These are phyloP conservation scores for Clivina fossor DNA, from an alignment of 2,888 invertebrate genomes.

Conservation along the genomic window DNA sequence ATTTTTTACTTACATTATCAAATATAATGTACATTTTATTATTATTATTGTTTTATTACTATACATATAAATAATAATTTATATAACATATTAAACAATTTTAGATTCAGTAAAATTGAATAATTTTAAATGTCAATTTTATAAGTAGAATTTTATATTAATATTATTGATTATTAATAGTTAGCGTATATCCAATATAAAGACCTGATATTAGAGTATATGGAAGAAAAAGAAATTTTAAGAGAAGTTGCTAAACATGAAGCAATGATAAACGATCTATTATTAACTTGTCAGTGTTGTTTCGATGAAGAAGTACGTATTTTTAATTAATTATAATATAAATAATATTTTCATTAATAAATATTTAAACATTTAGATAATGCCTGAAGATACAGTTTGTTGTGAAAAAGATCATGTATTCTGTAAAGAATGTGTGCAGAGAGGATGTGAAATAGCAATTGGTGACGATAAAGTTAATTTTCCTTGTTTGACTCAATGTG, in stretches of 20 bases:
- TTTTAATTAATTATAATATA: background rate
- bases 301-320: conserved; percentile 55
- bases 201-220: conserved; percentile 43
- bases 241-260: conserved; percentile 38
- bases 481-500: conserved; percentile 53
- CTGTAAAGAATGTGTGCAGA: conserved; percentile 53
- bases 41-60: too few relatives aligned
- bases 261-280: conserved; percentile 49
- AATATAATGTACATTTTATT: too few relatives aligned
- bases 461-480: conserved; percentile 52
- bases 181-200: conserved; percentile 47
- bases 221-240: conserved; percentile 40
- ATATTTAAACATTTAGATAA: conserved; percentile 20
- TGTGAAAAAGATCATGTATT: conserved; percentile 54
- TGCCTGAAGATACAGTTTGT: conserved; percentile 50
- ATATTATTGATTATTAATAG: conserved; percentile 37
- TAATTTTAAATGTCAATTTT: background rate
- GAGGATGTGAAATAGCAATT: conserved; percentile 50
- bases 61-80: too few relatives aligned
- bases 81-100: background rate
- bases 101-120: background rate
- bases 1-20: too few relatives aligned
- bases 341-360: background rate
- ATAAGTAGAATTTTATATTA: background rate
- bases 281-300: conserved; percentile 58